Evolutionary conservation across 2,888 invertebrate species (phyloP).

Genomic region (Thecocarcelia acutangulata): DNA sequence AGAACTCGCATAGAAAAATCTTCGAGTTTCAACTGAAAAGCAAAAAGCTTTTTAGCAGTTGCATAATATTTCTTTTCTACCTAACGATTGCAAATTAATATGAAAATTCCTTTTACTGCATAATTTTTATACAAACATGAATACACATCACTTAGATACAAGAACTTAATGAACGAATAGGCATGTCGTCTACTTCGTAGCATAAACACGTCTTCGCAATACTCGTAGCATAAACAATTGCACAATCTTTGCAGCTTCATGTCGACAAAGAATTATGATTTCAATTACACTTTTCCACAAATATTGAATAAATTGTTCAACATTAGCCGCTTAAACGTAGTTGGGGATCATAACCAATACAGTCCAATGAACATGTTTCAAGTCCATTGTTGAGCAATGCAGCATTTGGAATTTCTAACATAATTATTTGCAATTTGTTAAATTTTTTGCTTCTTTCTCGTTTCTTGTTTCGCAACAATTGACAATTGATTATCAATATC

Average conservation of each 20-base stretch:
- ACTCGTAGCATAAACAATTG: not conserved
- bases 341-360: not conserved
- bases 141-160: no score
- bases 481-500: constrained; percentile 67
- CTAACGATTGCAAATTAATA: no score
- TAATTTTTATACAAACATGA: constrained; percentile 10
- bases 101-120: no score
- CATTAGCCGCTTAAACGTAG: constrained; percentile 27
- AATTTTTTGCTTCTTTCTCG: constrained; percentile 8
- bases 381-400: not conserved
- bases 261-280: constrained; percentile 50
- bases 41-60: no score
- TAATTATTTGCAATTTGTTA: constrained; percentile 40
- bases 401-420: constrained; percentile 16
- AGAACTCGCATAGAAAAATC: no score
- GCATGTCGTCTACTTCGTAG: no score
- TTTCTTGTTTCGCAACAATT: constrained; percentile 50
- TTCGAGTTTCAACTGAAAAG: no score
- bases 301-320: constrained; percentile 53
- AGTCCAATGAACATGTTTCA: not conserved
- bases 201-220: no score
- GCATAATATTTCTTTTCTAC: no score
- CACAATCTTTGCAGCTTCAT: constrained; percentile 21
- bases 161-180: no score
- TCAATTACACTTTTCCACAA: constrained; percentile 48